phyloP scores from a whole-genome alignment of 2,113 vertebrate species.

The Chaenocephalus aceratus region DNA sequence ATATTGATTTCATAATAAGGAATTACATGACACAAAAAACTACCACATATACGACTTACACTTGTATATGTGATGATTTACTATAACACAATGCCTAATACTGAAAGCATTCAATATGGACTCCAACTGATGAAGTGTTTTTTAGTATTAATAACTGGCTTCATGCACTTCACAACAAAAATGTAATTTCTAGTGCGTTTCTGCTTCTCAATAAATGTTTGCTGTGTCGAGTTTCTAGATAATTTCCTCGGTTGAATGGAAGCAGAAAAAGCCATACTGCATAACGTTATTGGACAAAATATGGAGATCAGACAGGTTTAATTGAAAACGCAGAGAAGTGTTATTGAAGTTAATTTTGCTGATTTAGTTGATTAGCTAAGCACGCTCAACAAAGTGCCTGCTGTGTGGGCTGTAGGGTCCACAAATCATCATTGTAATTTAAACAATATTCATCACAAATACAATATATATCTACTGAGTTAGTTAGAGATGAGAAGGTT shows the following conservation, averaged over 20 bases:
- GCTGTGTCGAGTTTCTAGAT: not conserved
- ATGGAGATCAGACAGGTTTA: not conserved
- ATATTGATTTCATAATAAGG: slow-evolving; percentile 1
- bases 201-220: not conserved
- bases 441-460: slow-evolving; percentile 1
- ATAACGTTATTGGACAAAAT: slow-evolving; percentile 4
- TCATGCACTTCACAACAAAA: not conserved
- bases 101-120: not conserved
- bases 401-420: not conserved
- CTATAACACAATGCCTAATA: not conserved
- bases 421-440: slow-evolving; percentile 6
- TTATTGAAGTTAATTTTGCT: slow-evolving; percentile 29
- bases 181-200: not conserved
- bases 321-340: slow-evolving; percentile 2
- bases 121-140: not conserved
- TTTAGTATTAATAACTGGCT: not conserved
- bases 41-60: not conserved
- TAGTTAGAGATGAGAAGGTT: slow-evolving; percentile 5
- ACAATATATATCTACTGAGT: not conserved
- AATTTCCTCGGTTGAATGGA: not conserved
- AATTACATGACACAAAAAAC: not conserved
- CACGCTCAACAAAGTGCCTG: not conserved
- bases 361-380: slow-evolving; percentile 11
- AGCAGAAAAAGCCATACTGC: not conserved
- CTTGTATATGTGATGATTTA: not conserved